A percentile compares a stretch with the other conserved stretches of the same genome.
These are phyloP conservation scores for Drosophila insularis DNA, from an alignment of 1,140 invertebrate species.

Conservation along the genomic window DNA sequence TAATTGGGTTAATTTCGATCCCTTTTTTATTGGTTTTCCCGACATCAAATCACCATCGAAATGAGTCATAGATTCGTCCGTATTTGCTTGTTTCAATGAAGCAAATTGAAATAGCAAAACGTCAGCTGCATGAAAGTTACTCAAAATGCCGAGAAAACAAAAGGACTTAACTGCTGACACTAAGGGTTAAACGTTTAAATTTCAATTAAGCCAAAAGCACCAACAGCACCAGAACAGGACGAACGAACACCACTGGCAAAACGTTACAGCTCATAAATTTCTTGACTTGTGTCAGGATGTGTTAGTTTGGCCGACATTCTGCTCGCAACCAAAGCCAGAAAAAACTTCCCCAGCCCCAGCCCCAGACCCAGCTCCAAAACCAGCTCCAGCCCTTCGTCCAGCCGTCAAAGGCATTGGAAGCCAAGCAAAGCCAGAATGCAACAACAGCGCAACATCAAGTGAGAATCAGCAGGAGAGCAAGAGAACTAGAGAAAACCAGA, in stretches of 20 bases:
- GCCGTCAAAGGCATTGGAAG: constrained; percentile 51
- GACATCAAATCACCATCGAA: not conserved
- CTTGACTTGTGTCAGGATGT: constrained; percentile 78
- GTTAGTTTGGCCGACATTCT: constrained; percentile 72
- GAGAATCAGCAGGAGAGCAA: not conserved
- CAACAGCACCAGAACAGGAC: not conserved
- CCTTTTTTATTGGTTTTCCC: constrained; percentile 65
- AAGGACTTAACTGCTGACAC: constrained; percentile 63
- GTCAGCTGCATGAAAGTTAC: constrained; percentile 46
- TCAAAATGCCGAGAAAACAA: constrained; percentile 47
- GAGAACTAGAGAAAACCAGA: constrained; percentile 12
- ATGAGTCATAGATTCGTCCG: not conserved
- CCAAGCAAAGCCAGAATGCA: not conserved
- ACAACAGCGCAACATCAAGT: constrained; percentile 8
- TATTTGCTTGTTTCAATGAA: constrained; percentile 19
- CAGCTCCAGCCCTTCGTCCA: constrained; percentile 12
- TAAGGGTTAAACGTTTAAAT: constrained; percentile 73
- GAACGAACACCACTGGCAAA: constrained; percentile 30
- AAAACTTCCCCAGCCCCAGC: not conserved
- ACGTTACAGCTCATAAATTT: constrained; percentile 80
- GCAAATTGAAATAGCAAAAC: constrained; percentile 61
- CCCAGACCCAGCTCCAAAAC: constrained; percentile 3
- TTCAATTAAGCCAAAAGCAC: constrained; percentile 76
- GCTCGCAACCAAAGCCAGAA: constrained; percentile 47
- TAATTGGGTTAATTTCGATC: constrained; percentile 75